These are phyloP conservation scores for Aptenodytes patagonicus DNA, from an alignment of 2,113 vertebrate species.

Conservation along the genomic window DNA sequence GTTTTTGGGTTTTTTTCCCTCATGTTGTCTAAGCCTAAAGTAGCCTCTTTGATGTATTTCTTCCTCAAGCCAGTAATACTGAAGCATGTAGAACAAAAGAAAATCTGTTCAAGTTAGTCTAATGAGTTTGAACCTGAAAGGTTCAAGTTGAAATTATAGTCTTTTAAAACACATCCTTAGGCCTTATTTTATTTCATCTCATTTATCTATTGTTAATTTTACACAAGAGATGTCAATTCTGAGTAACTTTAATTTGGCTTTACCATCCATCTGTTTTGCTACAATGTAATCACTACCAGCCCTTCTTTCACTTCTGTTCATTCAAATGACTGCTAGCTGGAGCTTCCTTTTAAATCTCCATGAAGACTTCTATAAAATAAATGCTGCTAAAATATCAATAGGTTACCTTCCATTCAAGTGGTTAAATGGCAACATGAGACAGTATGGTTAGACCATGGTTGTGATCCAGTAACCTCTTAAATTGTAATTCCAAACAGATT, in stretches of 20 bases:
- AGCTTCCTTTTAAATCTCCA: background rate
- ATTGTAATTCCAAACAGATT: background rate
- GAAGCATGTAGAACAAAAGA: background rate
- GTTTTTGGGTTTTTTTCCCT: background rate
- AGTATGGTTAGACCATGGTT: fast-evolving
- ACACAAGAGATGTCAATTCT: background rate
- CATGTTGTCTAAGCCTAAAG: background rate
- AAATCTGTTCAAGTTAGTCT: background rate
- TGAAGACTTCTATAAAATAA: background rate
- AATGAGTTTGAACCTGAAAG: background rate
- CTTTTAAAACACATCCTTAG: background rate
- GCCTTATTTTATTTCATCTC: background rate
- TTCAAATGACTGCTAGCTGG: background rate
- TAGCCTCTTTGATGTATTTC: background rate
- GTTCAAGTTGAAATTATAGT: background rate
- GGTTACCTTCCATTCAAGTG: background rate
- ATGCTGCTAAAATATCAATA: background rate
- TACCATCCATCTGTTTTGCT: background rate
- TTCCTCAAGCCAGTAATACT: background rate
- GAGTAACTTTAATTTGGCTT: background rate
- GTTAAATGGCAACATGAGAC: background rate
- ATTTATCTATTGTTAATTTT: background rate
- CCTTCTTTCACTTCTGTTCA: background rate
- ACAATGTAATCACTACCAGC: background rate
- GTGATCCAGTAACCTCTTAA: background rate